Conservation (phyloP, 2,113 vertebrate species). For the Periophthalmodon schlosseri region DNA sequence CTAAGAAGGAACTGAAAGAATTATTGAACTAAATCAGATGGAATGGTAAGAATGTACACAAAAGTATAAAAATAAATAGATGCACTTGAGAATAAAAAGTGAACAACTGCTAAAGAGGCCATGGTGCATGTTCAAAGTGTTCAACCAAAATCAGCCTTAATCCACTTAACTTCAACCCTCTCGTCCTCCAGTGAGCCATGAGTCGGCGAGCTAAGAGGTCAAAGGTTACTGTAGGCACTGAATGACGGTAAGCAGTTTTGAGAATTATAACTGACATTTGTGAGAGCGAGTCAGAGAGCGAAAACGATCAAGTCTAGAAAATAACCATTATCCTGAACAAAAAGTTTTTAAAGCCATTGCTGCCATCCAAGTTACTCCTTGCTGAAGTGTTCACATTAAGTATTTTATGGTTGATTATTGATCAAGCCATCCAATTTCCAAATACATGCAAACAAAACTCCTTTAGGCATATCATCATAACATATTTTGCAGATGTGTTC, state of each 20-base stretch:
- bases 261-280: neutral
- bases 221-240: constrained; percentile 58
- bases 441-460: neutral
- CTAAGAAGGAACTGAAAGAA: neutral
- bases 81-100: neutral
- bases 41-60: neutral
- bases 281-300: neutral
- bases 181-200: constrained; percentile 22
- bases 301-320: neutral
- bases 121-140: neutral
- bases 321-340: neutral
- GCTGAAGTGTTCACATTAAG: neutral
- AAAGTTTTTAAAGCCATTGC: neutral
- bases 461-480: neutral
- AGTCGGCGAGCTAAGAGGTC: constrained; percentile 15
- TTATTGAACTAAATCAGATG: neutral
- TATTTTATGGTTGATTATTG: neutral
- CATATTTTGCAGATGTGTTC: too few species aligned
- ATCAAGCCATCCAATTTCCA: neutral
- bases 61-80: neutral
- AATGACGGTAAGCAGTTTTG: constrained; percentile 5
- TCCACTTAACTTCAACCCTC: neutral
- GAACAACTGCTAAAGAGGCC: neutral
- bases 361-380: neutral
- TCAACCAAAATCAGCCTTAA: neutral